A percentile compares a stretch with the other conserved stretches of the same genome.
Conservation (phyloP, 2,797 vertebrate genomes). For the Gymnothorax javanicus region DNA sequence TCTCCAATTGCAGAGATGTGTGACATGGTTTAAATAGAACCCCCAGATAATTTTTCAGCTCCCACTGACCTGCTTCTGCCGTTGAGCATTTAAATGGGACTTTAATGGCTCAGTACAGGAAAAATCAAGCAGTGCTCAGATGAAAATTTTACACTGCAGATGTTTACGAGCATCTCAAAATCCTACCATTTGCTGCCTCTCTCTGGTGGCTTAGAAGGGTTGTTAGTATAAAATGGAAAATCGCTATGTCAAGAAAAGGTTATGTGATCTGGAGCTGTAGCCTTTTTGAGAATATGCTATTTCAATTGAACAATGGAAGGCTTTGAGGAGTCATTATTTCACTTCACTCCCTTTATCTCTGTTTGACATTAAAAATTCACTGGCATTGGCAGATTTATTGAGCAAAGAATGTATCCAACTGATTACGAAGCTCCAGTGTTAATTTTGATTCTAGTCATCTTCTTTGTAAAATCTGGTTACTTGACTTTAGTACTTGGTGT, state of each 20-base stretch:
- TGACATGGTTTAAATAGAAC: not conserved
- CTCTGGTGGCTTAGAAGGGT: not conserved
- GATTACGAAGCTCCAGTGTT: not conserved
- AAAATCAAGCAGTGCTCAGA: not conserved
- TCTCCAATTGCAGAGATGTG: not conserved
- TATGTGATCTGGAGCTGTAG: not conserved
- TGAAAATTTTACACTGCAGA: not conserved
- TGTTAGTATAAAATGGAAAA: not conserved
- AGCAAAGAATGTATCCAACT: not conserved
- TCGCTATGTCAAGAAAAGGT: not conserved
- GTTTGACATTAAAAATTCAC: not conserved
- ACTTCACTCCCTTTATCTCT: not conserved
- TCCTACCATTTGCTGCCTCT: not conserved
- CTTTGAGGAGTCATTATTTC: not conserved
- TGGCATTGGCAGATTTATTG: not conserved
- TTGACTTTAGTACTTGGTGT: not conserved
- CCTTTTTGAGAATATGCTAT: not conserved
- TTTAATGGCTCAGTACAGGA: not conserved
- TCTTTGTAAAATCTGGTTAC: not conserved
- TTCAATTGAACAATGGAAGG: not conserved
- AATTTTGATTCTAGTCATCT: not conserved
- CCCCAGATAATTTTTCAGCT: not conserved
- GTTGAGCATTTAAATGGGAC: slow-evolving; percentile 2
- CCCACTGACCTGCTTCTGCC: slow-evolving; percentile 2
- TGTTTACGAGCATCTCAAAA: not conserved